Evolutionary conservation across 1,140 invertebrate species (phyloP), one percentile per base, ranked within the genome.

Genomic region (Acromyrmex echinatior): DNA sequence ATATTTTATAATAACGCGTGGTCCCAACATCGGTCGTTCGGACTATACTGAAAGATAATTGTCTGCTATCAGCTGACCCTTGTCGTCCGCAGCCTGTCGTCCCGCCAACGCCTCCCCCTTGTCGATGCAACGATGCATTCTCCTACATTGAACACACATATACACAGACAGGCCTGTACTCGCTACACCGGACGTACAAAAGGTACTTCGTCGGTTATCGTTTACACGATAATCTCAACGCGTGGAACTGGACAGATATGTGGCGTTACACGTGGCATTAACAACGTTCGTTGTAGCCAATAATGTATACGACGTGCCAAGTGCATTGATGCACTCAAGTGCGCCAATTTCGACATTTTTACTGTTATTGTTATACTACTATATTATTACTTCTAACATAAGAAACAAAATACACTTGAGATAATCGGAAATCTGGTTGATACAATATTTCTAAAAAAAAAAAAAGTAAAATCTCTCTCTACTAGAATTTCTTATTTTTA

Each of bases 31-130:
- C 87, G 89, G 78, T 87, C 65, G 91, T 77, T 88, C 86, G 78
- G 74, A 65, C 87, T 92, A 86, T 82, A 92, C 91, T 91, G 91
- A 90, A 82, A 90, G 91, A 92, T 92, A 92, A 92, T 92, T 91
- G 89, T 88, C 82, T 66, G 89, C 87, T 92, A 92, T 92, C 91
- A 91, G 91, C 87, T 92, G 91, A 92, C 89, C 89, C 91, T 88
- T 92, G 85, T 88, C 89, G 82, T 88, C 53, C 84, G 51, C 91
- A 73, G 66, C 65, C 53, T 56, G 74, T 53, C 60, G 65, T 53
- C 79, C 78, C 80, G 86, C 73, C 78, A 65, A 63, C 68, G 12
- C 53, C 66, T 51, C 86, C 58, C 86, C 18, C 56, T 77, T 70
- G 56, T 77, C 85, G 85, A 87, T 79, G 85, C 89, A 62, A 60